These are phyloP conservation scores for Polypedilum vanderplanki DNA, from an alignment of 1,140 invertebrate species.

Conservation along the genomic window DNA sequence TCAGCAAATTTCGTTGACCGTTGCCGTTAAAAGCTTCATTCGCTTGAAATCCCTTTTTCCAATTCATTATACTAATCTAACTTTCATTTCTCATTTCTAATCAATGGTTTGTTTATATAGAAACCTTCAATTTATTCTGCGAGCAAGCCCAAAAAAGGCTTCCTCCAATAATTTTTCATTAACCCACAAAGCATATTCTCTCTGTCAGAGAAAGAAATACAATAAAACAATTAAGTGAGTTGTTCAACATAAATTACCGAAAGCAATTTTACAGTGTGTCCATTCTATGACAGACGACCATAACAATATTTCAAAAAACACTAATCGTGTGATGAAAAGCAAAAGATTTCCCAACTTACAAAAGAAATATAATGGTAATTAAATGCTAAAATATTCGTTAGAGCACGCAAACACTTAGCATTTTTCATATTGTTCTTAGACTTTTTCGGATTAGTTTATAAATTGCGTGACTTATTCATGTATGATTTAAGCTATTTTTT, in stretches of 20 bases:
- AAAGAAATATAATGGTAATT: constrained; percentile 20
- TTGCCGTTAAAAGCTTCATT: too few species aligned
- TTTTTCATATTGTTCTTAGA: too few species aligned
- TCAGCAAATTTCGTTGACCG: too few species aligned
- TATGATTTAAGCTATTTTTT: too few species aligned
- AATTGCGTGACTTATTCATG: too few species aligned
- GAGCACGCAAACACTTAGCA: neutral
- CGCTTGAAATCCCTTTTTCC: too few species aligned
- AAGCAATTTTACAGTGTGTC: constrained; percentile 2
- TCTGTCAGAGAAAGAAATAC: neutral
- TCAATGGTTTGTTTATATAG: too few species aligned
- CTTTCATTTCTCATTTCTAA: too few species aligned
- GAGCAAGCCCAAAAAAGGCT: too few species aligned
- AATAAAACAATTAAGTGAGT: constrained; percentile 19
- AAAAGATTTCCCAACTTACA: neutral
- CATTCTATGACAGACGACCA: neutral
- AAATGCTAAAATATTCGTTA: neutral
- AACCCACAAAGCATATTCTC: neutral
- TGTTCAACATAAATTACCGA: constrained; percentile 2
- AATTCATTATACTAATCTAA: too few species aligned
- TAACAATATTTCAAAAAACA: constrained; percentile 19
- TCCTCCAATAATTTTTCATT: neutral
- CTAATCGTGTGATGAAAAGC: constrained; percentile 11
- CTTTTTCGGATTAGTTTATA: too few species aligned
- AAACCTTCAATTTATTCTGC: too few species aligned